Base-by-base conservation (phyloP, 2,888 invertebrate species). In the Sinohyriopsis cumingii region DNA sequence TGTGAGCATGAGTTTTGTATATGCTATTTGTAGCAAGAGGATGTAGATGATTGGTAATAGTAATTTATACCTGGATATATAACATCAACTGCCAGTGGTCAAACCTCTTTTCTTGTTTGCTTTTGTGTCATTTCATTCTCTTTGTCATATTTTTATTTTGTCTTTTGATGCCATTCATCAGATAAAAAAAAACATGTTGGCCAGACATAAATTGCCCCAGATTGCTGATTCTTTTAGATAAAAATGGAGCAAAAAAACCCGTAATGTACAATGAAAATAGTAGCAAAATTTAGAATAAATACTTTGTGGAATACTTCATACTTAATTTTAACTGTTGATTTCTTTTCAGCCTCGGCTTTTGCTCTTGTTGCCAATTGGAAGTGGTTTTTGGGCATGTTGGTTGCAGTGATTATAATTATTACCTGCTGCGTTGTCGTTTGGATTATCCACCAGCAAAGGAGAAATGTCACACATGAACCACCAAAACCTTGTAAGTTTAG, bases 331-430 rank as follows among this genome's bases (percentile, higher is more conserved):
- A 33, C 22, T 19, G 22, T 33, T 53, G 0, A 33, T 59, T 64
- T 60, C 25, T 62, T 74, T 82, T 24, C 81, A 87, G 87, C 84
- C 33, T 69, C 80, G 55, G 86, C 84, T 9, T 78, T 75, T 57
- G 82, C 82, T 45, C 69, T 85, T 56, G 80, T 89, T 7, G 85
- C 89, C 62, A 88, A 86, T 72, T 87, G 88, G 64, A 89, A 87
- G 33, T 91, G 91, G 91, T 90, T 91, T 79, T 83, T 90, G 22
- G 90, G 90, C 18, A 84, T 91, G 74, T 69, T 91, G 59, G 73
- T 87, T 3, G 84, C 88, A 1, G 77, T 90, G 9, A 77, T 88
- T 6, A 76, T 90, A 12, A 84, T 88, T 55, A 84, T 90, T 9
- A 79, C 78, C 20, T 80, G 88, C 28, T 75, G 87, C 6, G 76